Base-by-base conservation (phyloP, 2,113 vertebrate genomes). In the Noturus placidus region DNA sequence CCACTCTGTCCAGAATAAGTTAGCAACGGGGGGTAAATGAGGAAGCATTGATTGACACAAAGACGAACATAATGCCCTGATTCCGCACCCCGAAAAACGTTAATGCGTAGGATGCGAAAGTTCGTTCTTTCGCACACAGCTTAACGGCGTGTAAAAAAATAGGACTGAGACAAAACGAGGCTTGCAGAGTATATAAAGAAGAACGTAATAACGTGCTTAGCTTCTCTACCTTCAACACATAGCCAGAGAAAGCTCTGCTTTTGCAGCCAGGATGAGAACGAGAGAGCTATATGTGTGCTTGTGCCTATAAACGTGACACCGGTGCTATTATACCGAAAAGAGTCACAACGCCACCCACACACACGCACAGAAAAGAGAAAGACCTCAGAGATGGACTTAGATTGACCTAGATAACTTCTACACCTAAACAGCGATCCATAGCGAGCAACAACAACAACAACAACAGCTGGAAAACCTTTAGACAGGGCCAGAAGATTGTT, bases 1-100 rank as follows among this genome's bases (percentile, higher is more conserved):
- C 78, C 3, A 54, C 69, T 83, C 56, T 80, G 82, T 52, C 65
- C 61, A 83, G 80, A 84, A 77, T 70, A 56, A 67, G 76, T 86
- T 42, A 88, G 56, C 30, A 85, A 25, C n/a, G 17, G 78, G 84
- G 84, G 83, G 83, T 70, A 85, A 85, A 84, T 46, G 19, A 80
- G 87, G 27, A 77, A 83, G 54, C 57, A 86, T 30, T 56, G 72
- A 50, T 54, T 56, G 79, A 85, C 54, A 74, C 83, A 70, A 70
- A 82, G 38, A 25, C 33, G 61, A n/a, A 50, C 38, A 72, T 72
- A 59, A 86, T 59, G 20, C 69, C 25, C 13, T 30, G 54, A 14
- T 56, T 56, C 52, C 6, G 15, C 78, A 57, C 78, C 30, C 25
- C 33, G n/a, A 7, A 46, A 25, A 22, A 25, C n/a, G 8, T 50